phyloP scores from a whole-genome alignment of 2,113 vertebrate genomes.

The Turnix velox region DNA sequence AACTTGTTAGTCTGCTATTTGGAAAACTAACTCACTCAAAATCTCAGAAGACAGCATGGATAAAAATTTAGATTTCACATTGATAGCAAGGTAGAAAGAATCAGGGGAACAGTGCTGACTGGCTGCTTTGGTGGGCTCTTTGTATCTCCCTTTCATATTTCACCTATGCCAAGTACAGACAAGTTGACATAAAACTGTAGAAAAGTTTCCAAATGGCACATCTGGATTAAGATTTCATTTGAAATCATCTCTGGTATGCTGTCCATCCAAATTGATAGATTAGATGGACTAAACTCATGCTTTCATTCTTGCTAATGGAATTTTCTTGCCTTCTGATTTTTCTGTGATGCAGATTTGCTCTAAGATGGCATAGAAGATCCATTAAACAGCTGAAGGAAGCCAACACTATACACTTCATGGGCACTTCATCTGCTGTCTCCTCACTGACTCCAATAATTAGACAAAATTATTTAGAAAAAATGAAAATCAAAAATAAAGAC shows the following conservation, averaged over 20 bases:
- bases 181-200: neutral
- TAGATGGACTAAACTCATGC: neutral
- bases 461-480: neutral
- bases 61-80: neutral
- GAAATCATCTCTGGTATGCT: neutral
- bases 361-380: neutral
- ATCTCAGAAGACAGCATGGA: neutral
- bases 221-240: neutral
- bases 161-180: neutral
- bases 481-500: neutral
- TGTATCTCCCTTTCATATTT: neutral
- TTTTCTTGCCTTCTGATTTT: neutral
- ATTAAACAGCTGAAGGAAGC: neutral
- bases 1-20: neutral
- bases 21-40: neutral
- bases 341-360: neutral
- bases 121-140: neutral
- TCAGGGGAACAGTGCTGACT: neutral
- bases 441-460: neutral
- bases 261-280: neutral
- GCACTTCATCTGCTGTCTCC: neutral
- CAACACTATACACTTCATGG: neutral
- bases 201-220: neutral
- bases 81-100: rapidly evolving
- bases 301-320: neutral